These are phyloP conservation scores for Erannis defoliaria DNA, from an alignment of 2,888 invertebrate species.

Conservation along the genomic window DNA sequence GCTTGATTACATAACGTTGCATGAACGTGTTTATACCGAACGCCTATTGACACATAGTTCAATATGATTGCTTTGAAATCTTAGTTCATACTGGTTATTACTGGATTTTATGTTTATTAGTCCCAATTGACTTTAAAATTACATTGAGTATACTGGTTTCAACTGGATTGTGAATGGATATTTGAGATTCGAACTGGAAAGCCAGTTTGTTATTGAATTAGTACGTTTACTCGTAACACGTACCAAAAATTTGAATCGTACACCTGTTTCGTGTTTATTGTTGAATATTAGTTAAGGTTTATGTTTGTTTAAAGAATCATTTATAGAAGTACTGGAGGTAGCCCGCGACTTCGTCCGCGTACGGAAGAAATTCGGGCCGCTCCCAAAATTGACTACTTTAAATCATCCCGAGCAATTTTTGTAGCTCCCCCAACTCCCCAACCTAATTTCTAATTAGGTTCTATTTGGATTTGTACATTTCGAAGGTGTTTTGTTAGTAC, in stretches of 20 bases:
- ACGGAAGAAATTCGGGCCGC: no score
- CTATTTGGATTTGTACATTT: no score
- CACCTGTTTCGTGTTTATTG: no score
- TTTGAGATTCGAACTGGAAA: no score
- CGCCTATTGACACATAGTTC: conserved; percentile 24
- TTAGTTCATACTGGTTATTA: conserved; percentile 15
- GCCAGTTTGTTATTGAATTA: not conserved
- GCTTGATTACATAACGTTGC: conserved; percentile 29
- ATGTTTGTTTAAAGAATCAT: no score
- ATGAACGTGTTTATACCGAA: conserved; percentile 23
- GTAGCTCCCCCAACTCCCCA: no score
- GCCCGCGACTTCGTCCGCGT: no score
- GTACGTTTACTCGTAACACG: not conserved
- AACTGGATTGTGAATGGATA: conserved; percentile 16
- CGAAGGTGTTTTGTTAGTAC: no score
- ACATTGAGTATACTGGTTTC: conserved; percentile 14
- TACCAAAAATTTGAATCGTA: not conserved
- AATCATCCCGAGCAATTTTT: no score
- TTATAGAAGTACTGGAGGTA: no score
- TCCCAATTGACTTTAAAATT: conserved; percentile 13
- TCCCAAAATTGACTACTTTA: no score
- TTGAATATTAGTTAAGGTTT: not conserved
- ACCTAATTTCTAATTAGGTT: no score
- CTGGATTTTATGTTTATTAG: conserved; percentile 18
- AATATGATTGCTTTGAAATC: conserved; percentile 20